Conservation (phyloP, 1,140 invertebrate genomes). For the Cotesia chilonis region DNA sequence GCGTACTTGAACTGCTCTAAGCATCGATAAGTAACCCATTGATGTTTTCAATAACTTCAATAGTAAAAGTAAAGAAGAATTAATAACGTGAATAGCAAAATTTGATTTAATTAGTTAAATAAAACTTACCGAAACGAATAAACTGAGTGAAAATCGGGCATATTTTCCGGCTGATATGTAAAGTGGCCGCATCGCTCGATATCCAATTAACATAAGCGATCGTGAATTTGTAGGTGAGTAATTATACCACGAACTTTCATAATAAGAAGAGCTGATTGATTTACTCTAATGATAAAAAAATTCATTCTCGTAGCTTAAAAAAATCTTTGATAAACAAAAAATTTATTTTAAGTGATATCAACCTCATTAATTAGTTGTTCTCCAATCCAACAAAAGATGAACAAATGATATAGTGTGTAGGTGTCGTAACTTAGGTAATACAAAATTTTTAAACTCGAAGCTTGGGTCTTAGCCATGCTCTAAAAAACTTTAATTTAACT, state of each 20-base stretch:
- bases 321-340: neutral
- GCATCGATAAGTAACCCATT: conserved; percentile 45
- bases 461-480: neutral
- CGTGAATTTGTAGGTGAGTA: conserved; percentile 50
- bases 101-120: neutral
- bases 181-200: conserved; percentile 45
- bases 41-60: conserved; percentile 47
- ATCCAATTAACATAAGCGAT: conserved; percentile 52
- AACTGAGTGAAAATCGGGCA: conserved; percentile 57
- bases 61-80: too few relatives aligned
- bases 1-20: conserved; percentile 30
- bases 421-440: neutral
- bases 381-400: conserved; percentile 11
- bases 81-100: too few relatives aligned
- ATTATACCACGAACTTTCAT: conserved; percentile 58
- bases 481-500: neutral
- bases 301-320: neutral
- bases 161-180: conserved; percentile 62
- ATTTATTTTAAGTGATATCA: neutral
- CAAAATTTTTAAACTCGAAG: neutral
- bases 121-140: conserved; percentile 61
- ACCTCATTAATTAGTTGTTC: neutral
- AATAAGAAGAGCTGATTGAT: conserved; percentile 51
- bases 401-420: neutral
- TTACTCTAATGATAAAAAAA: conserved; percentile 41